Percentiles rank a stretch among this genome's conserved stretches.
Evolutionary conservation across 2,888 invertebrate genomes (phyloP).

Genomic region (Drosophila bunnanda): DNA sequence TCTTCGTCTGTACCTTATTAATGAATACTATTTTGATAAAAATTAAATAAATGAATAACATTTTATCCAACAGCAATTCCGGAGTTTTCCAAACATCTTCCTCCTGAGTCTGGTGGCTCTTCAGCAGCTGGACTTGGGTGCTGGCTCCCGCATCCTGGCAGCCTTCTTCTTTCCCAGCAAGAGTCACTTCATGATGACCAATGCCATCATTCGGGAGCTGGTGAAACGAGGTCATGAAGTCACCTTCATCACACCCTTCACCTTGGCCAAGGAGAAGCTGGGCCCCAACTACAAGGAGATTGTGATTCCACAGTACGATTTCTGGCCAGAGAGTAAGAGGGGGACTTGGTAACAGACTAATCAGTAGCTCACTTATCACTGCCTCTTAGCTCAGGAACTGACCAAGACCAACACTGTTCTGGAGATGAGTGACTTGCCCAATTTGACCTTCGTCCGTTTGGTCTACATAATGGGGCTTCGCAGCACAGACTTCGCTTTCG

Average conservation of each 20-base stretch:
- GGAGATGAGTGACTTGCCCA: conserved; percentile 60
- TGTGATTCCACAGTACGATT: conserved; percentile 68
- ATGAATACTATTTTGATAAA: too few species aligned
- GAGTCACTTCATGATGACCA: conserved; percentile 85
- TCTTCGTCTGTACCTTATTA: too few species aligned
- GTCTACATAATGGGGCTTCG: conserved; percentile 59
- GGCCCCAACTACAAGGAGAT: conserved; percentile 74
- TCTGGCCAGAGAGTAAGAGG: conserved; percentile 64
- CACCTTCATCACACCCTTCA: conserved; percentile 71
- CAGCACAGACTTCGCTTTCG: conserved; percentile 74
- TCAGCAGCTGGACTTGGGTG: conserved; percentile 44
- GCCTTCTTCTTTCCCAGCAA: conserved; percentile 83
- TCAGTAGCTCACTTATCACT: not conserved
- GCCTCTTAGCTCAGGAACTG: conserved; percentile 50
- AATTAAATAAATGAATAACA: not conserved
- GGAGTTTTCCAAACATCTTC: conserved; percentile 4
- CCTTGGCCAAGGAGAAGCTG: conserved; percentile 65
- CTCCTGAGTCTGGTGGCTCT: conserved; percentile 55
- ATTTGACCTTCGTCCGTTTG: conserved; percentile 46
- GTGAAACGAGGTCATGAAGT: conserved; percentile 85
- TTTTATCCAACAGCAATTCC: conserved; percentile 33
- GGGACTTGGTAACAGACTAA: not conserved
- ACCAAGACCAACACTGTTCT: conserved; percentile 50
- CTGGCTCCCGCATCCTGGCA: conserved; percentile 83
- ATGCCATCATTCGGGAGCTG: conserved; percentile 83